Base-by-base conservation (phyloP, 2,113 vertebrate genomes). In the Genyomyrus donnyi region DNA sequence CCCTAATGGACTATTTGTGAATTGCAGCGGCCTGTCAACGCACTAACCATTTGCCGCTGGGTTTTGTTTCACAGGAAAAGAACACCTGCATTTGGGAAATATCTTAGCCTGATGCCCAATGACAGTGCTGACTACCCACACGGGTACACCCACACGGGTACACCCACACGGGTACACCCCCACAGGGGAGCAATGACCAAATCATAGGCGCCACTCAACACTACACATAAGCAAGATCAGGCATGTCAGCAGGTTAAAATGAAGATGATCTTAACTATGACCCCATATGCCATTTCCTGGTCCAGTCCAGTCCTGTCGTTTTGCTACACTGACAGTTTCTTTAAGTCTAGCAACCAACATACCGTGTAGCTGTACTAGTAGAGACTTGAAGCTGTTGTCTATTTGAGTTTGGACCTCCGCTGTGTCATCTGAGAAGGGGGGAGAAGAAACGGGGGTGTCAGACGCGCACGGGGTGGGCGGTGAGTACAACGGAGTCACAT, bases 291-390 rank as follows among this genome's bases (percentile, higher is more conserved):
- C 74, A 77, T 42, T 39, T 39, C 35, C 13, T 39, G 31, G 11
- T 15, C 35, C 74, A 15, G 11, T 15, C 74, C 74, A 19, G 35
- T 39, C 13, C 70, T 27, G 58, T 27, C 24, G 11, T 17, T 77
- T 31, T 19, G 31, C 31, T 39, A 80, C 66, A 74, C 13, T 8
- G 31, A 80, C 7, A 5, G 35, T 21, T 80, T 80, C 8, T 80
- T 80, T 15, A 17, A 19, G 15, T 39, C 31, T 80, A 42, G 74
- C 35, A 42, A 7, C 70, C 35, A 42, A 91, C 94, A 95, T 95
- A 99, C 98, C 98, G 97, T 97, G 97, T 94, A 99, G 96, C 88
- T 98, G 97, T 93, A 96, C 96, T 93, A 97, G 92, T 96, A 97
- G 94, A 87, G 96, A 97, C 93, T 97, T 97, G 92, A 99, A 98